These are phyloP conservation scores for Sminthurinus aureus DNA, from an alignment of 2,888 invertebrate genomes.

Conservation along the genomic window DNA sequence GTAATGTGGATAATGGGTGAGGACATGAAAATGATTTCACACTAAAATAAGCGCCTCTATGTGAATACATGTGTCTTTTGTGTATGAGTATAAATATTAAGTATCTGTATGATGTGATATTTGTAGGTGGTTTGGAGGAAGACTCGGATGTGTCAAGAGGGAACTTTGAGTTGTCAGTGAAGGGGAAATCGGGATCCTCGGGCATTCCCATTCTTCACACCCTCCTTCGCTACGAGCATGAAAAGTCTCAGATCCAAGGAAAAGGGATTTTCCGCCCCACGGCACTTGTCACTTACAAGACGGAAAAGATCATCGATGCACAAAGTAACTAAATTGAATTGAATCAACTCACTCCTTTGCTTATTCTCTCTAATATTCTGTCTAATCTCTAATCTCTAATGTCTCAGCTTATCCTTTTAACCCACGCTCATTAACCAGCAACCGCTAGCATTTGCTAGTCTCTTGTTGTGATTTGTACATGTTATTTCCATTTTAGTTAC, in stretches of 20 bases:
- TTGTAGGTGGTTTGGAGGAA: slow-evolving; percentile 30
- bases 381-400: too few relatives aligned
- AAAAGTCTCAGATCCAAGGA: background rate
- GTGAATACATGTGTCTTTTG: too few relatives aligned
- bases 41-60: too few relatives aligned
- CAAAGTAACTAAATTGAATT: slow-evolving; percentile 62
- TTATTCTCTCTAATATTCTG: too few relatives aligned
- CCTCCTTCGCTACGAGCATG: slow-evolving; percentile 12
- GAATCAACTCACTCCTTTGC: too few relatives aligned
- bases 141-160: slow-evolving; percentile 4
- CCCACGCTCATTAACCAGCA: too few relatives aligned
- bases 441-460: too few relatives aligned
- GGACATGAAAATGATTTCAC: too few relatives aligned
- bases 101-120: background rate
- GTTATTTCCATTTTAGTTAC: too few relatives aligned
- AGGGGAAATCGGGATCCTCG: slow-evolving; percentile 6
- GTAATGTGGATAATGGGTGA: too few relatives aligned
- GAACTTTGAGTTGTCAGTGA: slow-evolving; percentile 5
- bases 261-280: slow-evolving; percentile 25
- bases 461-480: too few relatives aligned
- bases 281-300: slow-evolving; percentile 68
- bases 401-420: too few relatives aligned
- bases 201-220: slow-evolving; percentile 22
- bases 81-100: background rate
- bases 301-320: slow-evolving; percentile 67